Evolutionary conservation across 2,113 vertebrate genomes (phyloP), one percentile per base, ranked within the genome.

Genomic region (Cavia aperea): DNA sequence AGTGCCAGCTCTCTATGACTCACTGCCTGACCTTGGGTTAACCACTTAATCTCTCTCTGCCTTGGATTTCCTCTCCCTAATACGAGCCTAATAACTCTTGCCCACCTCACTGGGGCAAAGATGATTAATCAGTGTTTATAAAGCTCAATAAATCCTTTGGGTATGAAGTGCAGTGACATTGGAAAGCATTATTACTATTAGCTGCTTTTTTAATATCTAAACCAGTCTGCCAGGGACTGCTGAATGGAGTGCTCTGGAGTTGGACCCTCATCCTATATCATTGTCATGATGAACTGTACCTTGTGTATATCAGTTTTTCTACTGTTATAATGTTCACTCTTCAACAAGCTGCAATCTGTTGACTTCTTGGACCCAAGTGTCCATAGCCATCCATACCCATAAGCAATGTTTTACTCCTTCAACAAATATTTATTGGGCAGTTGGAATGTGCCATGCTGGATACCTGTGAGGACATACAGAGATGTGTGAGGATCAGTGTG

Each of bases 81-180:
- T 94, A 94, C 63, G 78, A 96, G 56, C 72, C 49, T 95, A 94
- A 95, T 96, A 94, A 96, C 84, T 96, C 93, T 94, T 94, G 49
- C 70, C 90, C 89, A 93, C 63, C 65, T 92, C 87, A 92, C 81
- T 78, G n/a, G 91, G 85, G 75, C 88, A 93, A 93, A 63, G 84
- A 93, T 88, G 89, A 96, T 95, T 95, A 95, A 95, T 95, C 91
- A 81, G 81, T 93, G 93, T 95, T 96, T 93, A 88, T 96, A 91
- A 95, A 94, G 62, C 90, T 85, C 94, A 92, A 83, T 94, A 96
- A 95, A 95, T 94, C 90, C 91, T 95, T 81, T 91, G 86, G 31
- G n/a, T 92, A 58, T 83, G 84, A 90, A 95, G 56, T 94, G 0
- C 23, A 87, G 36, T 58, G 62, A 93, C 60, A 94, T 33, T 92